Base-by-base conservation (phyloP, 2,797 vertebrate species). In the Pogonophryne albipinna region DNA sequence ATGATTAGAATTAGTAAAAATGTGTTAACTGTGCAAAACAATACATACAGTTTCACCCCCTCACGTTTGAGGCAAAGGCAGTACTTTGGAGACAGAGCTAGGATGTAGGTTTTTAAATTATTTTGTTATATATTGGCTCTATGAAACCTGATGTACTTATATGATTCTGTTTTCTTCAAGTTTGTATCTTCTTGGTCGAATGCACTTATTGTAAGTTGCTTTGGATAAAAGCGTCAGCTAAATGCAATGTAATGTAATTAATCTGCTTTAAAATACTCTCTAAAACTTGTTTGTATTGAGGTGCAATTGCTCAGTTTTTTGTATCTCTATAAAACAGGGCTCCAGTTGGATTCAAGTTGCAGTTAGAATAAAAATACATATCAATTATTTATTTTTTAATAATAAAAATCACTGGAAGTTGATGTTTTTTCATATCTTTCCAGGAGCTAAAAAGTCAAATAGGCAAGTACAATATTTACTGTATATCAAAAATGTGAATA, bases 1-100 rank as follows among this genome's bases (percentile, higher is more conserved):
- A 31, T 58, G 51, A 74, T 64, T 44, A 53, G 38, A 76, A 71
- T 10, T 66, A 42, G 8, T 51, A 51, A 53, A 27, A 38, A 38
- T 71, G 65, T 74, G 57, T 51, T 53, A 38, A 72, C 74, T 82
- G 85, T 79, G 79, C 89, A 89, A 38, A 85, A 69, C 50, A 72
- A 73, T 42, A 74, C 17, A n/a, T 62, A 75, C 17, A 72, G 57
- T 71, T 74, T 76, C 9, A 73, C 47, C 78, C 15, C 34, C 70
- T 16, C 14, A 52, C 55, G 59, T 58, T 50, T 86, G 76, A 86
- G 68, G 76, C 82, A 81, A 84, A 77, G 77, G 51, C 63, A 50
- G 82, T 59, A 84, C 57, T 82, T 82, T 89, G 74, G 68, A 79
- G 52, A 69, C 62, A 51, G n/a, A 76, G 56, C 45, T 42, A 63